Evolutionary conservation across 2,888 invertebrate species (phyloP), one percentile per base, ranked within the genome.

Genomic region (Neoaliturus tenellus): DNA sequence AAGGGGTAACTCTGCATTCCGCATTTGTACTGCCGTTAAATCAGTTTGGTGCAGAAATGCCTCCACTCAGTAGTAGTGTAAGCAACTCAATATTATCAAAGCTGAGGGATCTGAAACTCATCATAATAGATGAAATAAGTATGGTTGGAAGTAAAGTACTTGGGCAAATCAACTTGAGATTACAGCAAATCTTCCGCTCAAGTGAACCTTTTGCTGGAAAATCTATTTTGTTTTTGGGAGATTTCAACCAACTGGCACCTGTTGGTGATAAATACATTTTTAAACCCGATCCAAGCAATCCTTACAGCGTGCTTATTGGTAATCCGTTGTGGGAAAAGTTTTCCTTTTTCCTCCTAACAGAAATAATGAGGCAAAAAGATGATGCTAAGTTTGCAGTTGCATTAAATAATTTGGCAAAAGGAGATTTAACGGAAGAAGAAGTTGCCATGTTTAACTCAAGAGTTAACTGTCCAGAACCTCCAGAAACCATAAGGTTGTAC

Each of bases 381-480:
- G 86, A 86, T 62, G 41, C 41, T n/a, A 20, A 35, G 28, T 86
- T 87, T 83, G 84, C 85, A 14, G 39, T 81, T 55, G 83, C 85
- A 31, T 69, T 85, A 1, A 83, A 82, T n/a, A 55, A 82, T 12
- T 41, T 87, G 31, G 84, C 86, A n/a, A 67, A 20, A 20, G 84
- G 84, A 31, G 28, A 31, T 28, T 55, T 81, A 14, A 84, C 83
- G 55, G 69, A 69, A 0, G 51, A 51, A 20, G 51, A 51, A 51
- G 51, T 51, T 51, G 51, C n/a, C 5, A 51, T 51, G 51, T 23
- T 51, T 23, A 51, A 51, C 51, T 51, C 51, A 6, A 51, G 51
- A 93, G 93, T 88, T 94, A 93, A 89, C 91, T 95, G 31, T 3
- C 5, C 5, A 2, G 92, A 92, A 87, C 73, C 33, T 41, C 20